These are phyloP conservation scores for Antheraea assamensis DNA, from an alignment of 2,888 invertebrate species.

Conservation along the genomic window DNA sequence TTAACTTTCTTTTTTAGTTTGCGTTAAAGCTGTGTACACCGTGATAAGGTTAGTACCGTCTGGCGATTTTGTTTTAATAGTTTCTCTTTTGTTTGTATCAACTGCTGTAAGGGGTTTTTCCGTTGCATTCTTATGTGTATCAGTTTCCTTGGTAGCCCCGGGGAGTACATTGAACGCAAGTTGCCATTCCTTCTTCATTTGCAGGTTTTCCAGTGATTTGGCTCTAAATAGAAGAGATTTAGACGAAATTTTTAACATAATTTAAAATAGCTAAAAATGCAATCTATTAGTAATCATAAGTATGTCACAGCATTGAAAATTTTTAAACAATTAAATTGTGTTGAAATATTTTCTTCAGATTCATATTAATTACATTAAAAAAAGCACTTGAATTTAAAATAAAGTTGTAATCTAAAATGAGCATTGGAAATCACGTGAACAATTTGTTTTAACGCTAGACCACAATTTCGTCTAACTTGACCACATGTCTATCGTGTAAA, in stretches of 20 bases:
- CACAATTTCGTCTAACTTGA: too few relatives aligned
- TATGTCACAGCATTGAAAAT: too few relatives aligned
- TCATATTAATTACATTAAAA: neutral
- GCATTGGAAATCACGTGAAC: too few relatives aligned
- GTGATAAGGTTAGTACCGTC: slow-evolving; percentile 41
- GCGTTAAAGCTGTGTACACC: slow-evolving; percentile 53
- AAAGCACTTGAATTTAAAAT: neutral
- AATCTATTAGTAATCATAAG: neutral
- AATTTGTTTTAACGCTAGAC: too few relatives aligned
- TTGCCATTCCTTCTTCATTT: slow-evolving; percentile 69
- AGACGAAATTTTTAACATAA: neutral
- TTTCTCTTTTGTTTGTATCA: neutral
- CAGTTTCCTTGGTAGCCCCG: slow-evolving; percentile 38
- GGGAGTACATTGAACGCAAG: slow-evolving; percentile 55
- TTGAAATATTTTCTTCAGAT: neutral
- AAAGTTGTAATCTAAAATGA: neutral
- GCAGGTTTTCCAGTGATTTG: slow-evolving; percentile 53
- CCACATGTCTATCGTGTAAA: too few relatives aligned
- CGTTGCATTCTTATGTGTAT: slow-evolving; percentile 11
- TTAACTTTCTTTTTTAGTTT: slow-evolving; percentile 26
- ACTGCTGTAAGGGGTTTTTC: slow-evolving; percentile 8
- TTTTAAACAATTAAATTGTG: neutral
- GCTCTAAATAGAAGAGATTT: slow-evolving; percentile 44
- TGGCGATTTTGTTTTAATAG: slow-evolving; percentile 17
- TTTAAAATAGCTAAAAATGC: neutral